Percentiles rank a stretch among this genome's conserved stretches.
These are phyloP conservation scores for Rotaria sp. DNA, from an alignment of 2,888 invertebrate species.

Conservation along the genomic window DNA sequence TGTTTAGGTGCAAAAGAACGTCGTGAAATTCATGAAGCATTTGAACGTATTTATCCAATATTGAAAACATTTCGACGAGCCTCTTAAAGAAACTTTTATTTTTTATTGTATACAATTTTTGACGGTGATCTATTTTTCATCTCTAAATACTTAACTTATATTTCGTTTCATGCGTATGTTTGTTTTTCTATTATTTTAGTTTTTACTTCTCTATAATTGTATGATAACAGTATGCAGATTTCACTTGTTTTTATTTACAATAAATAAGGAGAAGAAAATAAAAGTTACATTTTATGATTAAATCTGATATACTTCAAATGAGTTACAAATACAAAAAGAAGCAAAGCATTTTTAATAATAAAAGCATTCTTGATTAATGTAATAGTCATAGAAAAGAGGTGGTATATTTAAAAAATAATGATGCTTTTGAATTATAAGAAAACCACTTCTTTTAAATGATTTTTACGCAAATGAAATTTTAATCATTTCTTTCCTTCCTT, in stretches of 20 bases:
- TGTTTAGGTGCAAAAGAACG: conserved; percentile 32
- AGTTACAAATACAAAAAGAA: too few relatives aligned
- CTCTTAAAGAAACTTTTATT: neutral
- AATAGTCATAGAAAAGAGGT: too few relatives aligned
- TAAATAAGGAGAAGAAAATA: neutral
- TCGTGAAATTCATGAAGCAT: conserved; percentile 38
- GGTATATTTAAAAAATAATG: too few relatives aligned
- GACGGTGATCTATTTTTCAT: neutral
- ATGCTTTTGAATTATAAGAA: too few relatives aligned
- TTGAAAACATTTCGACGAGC: conserved; percentile 32
- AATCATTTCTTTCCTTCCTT: too few relatives aligned
- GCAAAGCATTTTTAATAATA: too few relatives aligned
- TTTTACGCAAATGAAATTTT: too few relatives aligned
- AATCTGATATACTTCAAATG: too few relatives aligned
- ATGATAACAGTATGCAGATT: neutral
- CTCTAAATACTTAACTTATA: neutral
- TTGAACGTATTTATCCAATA: conserved; percentile 37
- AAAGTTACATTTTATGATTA: too few relatives aligned
- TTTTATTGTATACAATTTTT: neutral
- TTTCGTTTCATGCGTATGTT: neutral
- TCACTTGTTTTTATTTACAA: neutral
- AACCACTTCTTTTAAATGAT: too few relatives aligned
- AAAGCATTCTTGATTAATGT: too few relatives aligned
- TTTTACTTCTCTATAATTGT: neutral
- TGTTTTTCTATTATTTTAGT: neutral